A percentile compares a stretch with the other conserved stretches of the same genome.
Conservation (phyloP, 2,888 invertebrate genomes). For the Pediacus dermestoides region DNA sequence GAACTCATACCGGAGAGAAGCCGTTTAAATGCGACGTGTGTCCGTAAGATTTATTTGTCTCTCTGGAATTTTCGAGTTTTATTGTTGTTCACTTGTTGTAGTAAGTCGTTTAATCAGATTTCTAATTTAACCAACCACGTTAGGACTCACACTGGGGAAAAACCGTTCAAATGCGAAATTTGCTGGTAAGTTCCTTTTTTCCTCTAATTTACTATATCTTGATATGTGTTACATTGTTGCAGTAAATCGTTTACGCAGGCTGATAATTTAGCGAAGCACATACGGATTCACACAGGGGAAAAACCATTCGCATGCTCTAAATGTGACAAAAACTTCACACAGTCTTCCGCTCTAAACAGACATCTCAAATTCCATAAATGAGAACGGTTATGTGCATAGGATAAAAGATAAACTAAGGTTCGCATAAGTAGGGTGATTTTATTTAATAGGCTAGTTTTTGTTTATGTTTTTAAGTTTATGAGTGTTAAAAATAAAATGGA, state of each 20-base stretch:
- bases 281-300: conserved; percentile 39
- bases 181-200: conserved; percentile 32
- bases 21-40: conserved; percentile 37
- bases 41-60: not conserved
- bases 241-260: conserved; percentile 38
- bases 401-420: too few species aligned
- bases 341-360: conserved; percentile 36
- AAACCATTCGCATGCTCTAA: conserved; percentile 36
- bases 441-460: too few species aligned
- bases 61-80: not conserved
- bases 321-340: conserved; percentile 38
- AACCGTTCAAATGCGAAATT: conserved; percentile 30
- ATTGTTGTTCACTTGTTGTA: conserved; percentile 31
- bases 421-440: too few species aligned
- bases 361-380: conserved; percentile 34
- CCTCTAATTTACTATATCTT: too few species aligned
- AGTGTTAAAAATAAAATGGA: too few species aligned
- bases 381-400: conserved; percentile 31
- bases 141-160: conserved; percentile 35
- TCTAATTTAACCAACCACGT: conserved; percentile 28
- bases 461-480: too few species aligned
- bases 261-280: conserved; percentile 38
- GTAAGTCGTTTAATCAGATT: conserved; percentile 32
- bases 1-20: conserved; percentile 39
- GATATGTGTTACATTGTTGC: too few species aligned